Conservation (phyloP, 2,113 vertebrate genomes). For the Neolamprologus cancellatus region DNA sequence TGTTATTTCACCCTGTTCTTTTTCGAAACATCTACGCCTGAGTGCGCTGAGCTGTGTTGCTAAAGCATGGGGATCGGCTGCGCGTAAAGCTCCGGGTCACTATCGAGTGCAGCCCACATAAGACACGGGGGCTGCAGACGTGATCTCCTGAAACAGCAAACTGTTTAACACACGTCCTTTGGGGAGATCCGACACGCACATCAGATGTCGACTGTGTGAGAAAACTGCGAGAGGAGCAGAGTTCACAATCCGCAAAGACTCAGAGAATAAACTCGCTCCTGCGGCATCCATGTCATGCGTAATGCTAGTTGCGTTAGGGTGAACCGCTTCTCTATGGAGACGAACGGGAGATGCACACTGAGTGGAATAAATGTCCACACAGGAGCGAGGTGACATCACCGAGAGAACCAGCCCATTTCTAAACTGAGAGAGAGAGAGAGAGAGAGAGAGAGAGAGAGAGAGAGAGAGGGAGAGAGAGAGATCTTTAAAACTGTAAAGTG, state of each 20-base stretch:
- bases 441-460: background rate
- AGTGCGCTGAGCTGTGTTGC: background rate
- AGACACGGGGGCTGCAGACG: background rate
- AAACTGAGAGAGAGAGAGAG: constrained; percentile 5
- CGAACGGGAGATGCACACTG: background rate
- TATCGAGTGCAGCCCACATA: background rate
- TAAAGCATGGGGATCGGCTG: background rate
- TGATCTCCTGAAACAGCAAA: background rate
- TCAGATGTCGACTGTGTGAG: background rate
- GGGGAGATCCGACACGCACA: background rate
- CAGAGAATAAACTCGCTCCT: background rate
- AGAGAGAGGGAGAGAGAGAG: background rate
- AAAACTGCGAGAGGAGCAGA: background rate
- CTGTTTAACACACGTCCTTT: background rate
- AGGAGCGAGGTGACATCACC: constrained; percentile 63
- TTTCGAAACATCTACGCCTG: background rate
- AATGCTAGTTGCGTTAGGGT: constrained; percentile 15
- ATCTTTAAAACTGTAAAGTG: background rate
- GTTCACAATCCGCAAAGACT: background rate
- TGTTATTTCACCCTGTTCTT: background rate
- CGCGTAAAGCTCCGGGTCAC: constrained; percentile 25
- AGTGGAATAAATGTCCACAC: constrained; percentile 28
- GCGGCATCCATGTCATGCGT: constrained; percentile 14
- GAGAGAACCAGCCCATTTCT: constrained; percentile 51
- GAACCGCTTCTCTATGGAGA: constrained; percentile 1